phyloP scores from a whole-genome alignment of 2,797 vertebrate species.

The Paratrypauchen microcephalus region DNA sequence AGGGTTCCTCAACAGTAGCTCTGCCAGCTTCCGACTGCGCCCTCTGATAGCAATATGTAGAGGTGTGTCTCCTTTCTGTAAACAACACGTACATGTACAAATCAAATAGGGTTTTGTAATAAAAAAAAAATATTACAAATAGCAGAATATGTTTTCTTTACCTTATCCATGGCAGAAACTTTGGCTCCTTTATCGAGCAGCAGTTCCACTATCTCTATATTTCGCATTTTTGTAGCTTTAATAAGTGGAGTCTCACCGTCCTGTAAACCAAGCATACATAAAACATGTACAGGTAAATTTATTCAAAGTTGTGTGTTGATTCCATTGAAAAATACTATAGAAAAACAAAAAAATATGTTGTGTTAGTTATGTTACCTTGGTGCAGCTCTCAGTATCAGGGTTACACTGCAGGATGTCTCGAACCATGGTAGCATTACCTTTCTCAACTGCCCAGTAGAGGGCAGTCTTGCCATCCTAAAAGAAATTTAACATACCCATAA shows the following conservation, averaged over 20 bases:
- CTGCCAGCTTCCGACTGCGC: slow-evolving; percentile 92
- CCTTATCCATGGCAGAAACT: slow-evolving; percentile 95
- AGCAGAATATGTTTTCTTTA: slow-evolving; percentile 41
- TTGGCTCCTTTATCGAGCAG: slow-evolving; percentile 96
- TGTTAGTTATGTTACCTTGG: slow-evolving; percentile 81
- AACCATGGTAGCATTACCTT: slow-evolving; percentile 95
- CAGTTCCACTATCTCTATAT: slow-evolving; percentile 95
- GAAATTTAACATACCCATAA: slow-evolving; percentile 15
- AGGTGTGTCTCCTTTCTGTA: slow-evolving; percentile 95
- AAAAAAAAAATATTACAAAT: neutral
- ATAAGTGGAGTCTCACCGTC: slow-evolving; percentile 96
- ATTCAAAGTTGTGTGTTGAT: neutral
- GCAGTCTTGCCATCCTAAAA: slow-evolving; percentile 95
- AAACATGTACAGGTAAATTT: neutral
- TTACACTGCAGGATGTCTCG: slow-evolving; percentile 97
- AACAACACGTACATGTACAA: neutral
- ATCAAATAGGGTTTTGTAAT: no score
- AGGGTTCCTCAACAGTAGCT: slow-evolving; percentile 93
- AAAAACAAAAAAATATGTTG: neutral
- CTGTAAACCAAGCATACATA: slow-evolving; percentile 61
- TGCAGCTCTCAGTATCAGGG: slow-evolving; percentile 94
- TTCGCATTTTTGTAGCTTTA: slow-evolving; percentile 99
- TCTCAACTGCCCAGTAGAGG: slow-evolving; percentile 97
- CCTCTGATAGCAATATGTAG: slow-evolving; percentile 97
- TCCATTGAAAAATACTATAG: neutral